Evolutionary conservation across 2,797 vertebrate species (phyloP), one percentile per base, ranked within the genome.

Genomic region (Spatula clypeata): DNA sequence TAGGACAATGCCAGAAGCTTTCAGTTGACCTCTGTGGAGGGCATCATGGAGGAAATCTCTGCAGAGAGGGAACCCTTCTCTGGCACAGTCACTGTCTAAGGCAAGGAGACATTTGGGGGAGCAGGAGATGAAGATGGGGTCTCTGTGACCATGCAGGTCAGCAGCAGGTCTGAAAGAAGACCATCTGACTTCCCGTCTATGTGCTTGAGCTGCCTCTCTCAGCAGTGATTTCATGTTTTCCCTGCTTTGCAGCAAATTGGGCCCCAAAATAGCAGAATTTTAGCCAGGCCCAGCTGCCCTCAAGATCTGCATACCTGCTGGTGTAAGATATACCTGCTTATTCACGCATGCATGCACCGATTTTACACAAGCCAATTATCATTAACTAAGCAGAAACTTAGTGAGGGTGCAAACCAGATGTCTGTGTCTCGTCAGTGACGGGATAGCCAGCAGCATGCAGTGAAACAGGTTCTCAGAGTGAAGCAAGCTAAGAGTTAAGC

Each of bases 391-490:
- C 74, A 95, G 84, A 81, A 96, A 91, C 67, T 76, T 92, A 27
- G 61, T 69, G 60, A 82, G 91, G 93, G 88, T 92, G 94, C 89
- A 94, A 93, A 86, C 4, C 90, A 97, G 90, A 92, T 86, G 95
- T 95, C 77, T 85, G 32, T 42, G 60, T 82, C 64, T 67, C 73
- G 23, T 82, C 88, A 67, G 79, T 53, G 72, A 66, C 0, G 3
- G 27, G 40, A 27, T 47, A 34, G 55, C 31, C 87, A 81, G 75
- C 65, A 72, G 38, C 54, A 34, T 4, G 13, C 32, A 55, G 26
- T 53, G 87, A n/a, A 69, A n/a, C 17, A 53, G 34, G 15, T 42
- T 90, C 49, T 53, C 66, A 65, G 64, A 74, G n/a, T 11, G 32
- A 88, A 79, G 14, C 65, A 75, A 58, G 8, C 34, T 34, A 13